A percentile compares a stretch with the other conserved stretches of the same genome.
These are phyloP conservation scores for Charina bottae DNA, from an alignment of 2,113 vertebrate genomes.

Conservation along the genomic window DNA sequence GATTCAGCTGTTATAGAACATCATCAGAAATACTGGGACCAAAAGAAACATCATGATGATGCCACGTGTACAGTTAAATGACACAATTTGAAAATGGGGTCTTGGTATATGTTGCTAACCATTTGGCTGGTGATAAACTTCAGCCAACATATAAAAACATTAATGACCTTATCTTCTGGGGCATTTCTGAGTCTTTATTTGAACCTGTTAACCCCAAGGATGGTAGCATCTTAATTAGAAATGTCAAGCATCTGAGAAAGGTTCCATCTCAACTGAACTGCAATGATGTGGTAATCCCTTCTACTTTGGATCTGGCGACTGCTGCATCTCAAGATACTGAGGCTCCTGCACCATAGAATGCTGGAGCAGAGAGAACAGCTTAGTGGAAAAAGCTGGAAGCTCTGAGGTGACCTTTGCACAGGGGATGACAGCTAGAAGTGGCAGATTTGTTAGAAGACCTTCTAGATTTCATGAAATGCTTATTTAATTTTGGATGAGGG, in stretches of 20 bases:
- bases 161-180: not conserved
- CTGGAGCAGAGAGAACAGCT: not conserved
- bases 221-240: not conserved
- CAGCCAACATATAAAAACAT: not conserved
- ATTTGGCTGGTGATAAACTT: not conserved
- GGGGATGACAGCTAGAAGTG: not conserved
- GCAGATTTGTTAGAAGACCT: not conserved
- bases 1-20: not conserved
- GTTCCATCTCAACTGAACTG: not conserved
- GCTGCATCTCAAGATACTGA: not conserved
- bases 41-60: not conserved
- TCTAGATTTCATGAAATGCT: not conserved
- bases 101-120: not conserved
- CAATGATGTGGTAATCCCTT: not conserved
- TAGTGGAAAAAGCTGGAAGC: not conserved
- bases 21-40: not conserved
- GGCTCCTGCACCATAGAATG: not conserved
- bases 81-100: not conserved
- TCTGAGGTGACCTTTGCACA: not conserved
- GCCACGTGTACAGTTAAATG: not conserved
- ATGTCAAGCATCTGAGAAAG: not conserved
- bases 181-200: not conserved
- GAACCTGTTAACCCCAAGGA: not conserved
- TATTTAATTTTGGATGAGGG: not conserved
- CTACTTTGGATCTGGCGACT: not conserved